phyloP scores from a whole-genome alignment of 2,797 vertebrate genomes.

The Nyctalus aviator region DNA sequence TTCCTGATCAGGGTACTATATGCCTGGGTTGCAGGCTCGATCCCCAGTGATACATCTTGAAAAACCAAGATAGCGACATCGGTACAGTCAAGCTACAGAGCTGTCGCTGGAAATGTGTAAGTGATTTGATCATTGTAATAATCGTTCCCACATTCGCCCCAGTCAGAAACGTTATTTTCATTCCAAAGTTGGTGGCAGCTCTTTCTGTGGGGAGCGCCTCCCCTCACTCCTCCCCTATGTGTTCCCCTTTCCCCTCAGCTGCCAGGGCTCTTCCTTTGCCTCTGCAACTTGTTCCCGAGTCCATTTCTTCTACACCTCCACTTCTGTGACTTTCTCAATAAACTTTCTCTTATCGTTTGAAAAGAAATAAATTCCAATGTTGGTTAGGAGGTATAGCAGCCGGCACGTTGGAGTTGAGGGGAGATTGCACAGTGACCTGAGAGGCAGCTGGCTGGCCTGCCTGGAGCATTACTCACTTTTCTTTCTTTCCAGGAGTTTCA shows the following conservation, averaged over 20 bases:
- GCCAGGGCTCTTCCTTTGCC: neutral
- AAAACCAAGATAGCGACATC: conserved; percentile 12
- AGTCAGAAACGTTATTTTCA: conserved; percentile 7
- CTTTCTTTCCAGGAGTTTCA: conserved; percentile 95
- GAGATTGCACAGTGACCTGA: neutral
- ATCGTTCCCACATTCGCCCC: neutral
- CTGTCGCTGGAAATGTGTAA: conserved; percentile 2
- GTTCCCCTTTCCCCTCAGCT: neutral
- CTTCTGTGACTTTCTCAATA: neutral
- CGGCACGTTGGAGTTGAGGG: neutral
- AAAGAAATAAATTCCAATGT: neutral
- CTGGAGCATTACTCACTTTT: conserved; percentile 90
- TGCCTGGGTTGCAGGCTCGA: neutral
- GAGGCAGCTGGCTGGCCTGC: neutral
- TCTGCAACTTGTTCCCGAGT: neutral
- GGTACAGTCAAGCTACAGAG: conserved; percentile 32
- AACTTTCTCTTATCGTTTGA: neutral
- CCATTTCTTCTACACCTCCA: neutral
- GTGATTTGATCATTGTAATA: neutral
- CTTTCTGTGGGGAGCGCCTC: neutral
- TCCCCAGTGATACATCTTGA: neutral
- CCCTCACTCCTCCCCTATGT: neutral
- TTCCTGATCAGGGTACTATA: neutral
- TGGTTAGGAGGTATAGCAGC: neutral
- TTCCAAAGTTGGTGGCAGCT: neutral